Conservation (phyloP, 1,140 invertebrate species). For the Cydia pomonella region DNA sequence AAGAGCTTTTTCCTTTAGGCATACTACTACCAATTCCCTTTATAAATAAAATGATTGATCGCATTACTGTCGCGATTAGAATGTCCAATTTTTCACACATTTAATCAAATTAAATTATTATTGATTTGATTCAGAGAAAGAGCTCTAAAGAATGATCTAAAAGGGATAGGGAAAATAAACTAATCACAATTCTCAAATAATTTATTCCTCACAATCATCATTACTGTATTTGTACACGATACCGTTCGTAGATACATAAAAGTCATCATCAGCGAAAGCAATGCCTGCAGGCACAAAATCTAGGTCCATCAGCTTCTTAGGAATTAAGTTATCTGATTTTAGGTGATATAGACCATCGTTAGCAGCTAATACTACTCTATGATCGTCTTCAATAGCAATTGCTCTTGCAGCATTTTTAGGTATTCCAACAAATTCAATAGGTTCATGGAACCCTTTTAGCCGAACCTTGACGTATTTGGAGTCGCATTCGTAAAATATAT, state of each 20-base stretch:
- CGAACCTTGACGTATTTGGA: constrained; percentile 71
- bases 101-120: too few relatives aligned
- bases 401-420: constrained; percentile 66
- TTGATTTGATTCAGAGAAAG: too few relatives aligned
- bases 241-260: constrained; percentile 62
- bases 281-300: constrained; percentile 68
- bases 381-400: constrained; percentile 52
- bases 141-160: too few relatives aligned
- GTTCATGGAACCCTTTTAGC: constrained; percentile 67
- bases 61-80: too few relatives aligned
- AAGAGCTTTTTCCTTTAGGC: too few relatives aligned
- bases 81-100: too few relatives aligned
- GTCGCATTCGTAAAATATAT: constrained; percentile 73
- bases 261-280: constrained; percentile 50
- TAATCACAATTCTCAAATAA: constrained; percentile 7
- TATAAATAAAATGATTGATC: too few relatives aligned
- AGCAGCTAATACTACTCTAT: constrained; percentile 60
- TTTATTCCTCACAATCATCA: constrained; percentile 42
- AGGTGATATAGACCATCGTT: constrained; percentile 73
- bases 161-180: background rate
- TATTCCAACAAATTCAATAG: constrained; percentile 71
- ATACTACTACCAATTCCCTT: too few relatives aligned
- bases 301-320: constrained; percentile 68
- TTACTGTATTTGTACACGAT: constrained; percentile 65
- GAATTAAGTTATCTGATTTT: constrained; percentile 60